Percentiles rank a stretch among this genome's conserved stretches.
Conservation (phyloP, 2,797 vertebrate species). For the Thamnophis elegans region DNA sequence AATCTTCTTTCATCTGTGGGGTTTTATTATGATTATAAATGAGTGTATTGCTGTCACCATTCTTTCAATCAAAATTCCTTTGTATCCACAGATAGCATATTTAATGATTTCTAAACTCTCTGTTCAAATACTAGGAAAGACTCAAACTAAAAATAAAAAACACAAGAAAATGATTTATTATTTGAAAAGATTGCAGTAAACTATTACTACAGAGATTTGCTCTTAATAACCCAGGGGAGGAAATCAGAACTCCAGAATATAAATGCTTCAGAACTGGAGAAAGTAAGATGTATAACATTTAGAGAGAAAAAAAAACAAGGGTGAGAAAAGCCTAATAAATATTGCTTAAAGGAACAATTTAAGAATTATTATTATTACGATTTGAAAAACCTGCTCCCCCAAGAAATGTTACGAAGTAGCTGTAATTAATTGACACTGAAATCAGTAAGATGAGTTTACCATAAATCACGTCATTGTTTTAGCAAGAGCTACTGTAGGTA, state of each 20-base stretch:
- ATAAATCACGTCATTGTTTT: not conserved
- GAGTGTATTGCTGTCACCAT: not conserved
- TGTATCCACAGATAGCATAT: not conserved
- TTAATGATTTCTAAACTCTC: not conserved
- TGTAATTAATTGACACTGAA: not conserved
- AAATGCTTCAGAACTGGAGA: conserved; percentile 5
- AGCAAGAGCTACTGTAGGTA: not conserved
- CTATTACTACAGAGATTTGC: conserved; percentile 46
- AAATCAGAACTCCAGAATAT: conserved; percentile 31
- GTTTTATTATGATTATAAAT: not conserved
- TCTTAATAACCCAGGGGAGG: conserved; percentile 20
- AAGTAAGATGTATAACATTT: not conserved
- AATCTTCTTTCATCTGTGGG: not conserved
- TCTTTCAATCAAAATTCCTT: not conserved
- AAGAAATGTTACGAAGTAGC: not conserved
- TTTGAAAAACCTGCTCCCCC: not conserved
- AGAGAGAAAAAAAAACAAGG: not conserved
- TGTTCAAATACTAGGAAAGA: conserved; percentile 4
- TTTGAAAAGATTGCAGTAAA: conserved; percentile 45
- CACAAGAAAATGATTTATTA: conserved; percentile 22
- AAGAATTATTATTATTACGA: not conserved
- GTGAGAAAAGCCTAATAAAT: conserved; percentile 11
- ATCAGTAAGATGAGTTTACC: not conserved
- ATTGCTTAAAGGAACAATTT: not conserved
- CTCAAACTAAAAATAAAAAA: conserved; percentile 32